Conservation (phyloP, 2,888 invertebrate genomes). For the Salticus scenicus region DNA sequence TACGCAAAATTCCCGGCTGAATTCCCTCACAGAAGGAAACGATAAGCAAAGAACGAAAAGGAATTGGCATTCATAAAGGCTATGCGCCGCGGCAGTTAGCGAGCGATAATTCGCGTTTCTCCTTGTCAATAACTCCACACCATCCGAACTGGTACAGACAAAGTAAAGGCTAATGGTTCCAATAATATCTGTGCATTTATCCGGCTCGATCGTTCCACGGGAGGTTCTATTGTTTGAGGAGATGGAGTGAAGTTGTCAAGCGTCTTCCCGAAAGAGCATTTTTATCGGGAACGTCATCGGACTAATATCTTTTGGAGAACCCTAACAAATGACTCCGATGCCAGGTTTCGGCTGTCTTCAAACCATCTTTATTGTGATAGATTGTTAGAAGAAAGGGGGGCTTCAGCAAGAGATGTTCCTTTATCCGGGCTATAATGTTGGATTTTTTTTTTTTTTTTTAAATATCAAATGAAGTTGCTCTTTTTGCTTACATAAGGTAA, state of each 20-base stretch:
- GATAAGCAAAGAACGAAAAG: conserved; percentile 47
- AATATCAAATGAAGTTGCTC: no score
- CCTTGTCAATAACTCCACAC: conserved; percentile 54
- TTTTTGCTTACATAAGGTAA: no score
- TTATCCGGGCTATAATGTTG: no score
- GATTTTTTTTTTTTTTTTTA: no score
- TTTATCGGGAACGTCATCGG: conserved; percentile 50
- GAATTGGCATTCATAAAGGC: conserved; percentile 47
- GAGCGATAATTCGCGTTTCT: conserved; percentile 25
- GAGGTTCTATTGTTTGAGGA: conserved; percentile 21
- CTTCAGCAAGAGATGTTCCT: no score
- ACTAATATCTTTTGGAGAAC: conserved; percentile 53
- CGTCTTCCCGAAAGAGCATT: conserved; percentile 33
- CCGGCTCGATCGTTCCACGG: conserved; percentile 38
- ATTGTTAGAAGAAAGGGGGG: conserved; percentile 5
- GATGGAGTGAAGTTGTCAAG: conserved; percentile 60
- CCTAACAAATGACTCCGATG: conserved; percentile 52
- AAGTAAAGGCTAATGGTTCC: conserved; percentile 59
- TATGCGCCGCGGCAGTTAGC: background rate
- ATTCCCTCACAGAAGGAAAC: conserved; percentile 45
- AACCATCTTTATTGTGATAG: conserved; percentile 44
- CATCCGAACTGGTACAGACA: conserved; percentile 21
- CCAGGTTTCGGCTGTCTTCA: conserved; percentile 44
- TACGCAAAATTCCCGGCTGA: conserved; percentile 23
- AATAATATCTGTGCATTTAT: conserved; percentile 55